Conservation (phyloP, 2,888 invertebrate genomes). For the Napeogenes inachia region DNA sequence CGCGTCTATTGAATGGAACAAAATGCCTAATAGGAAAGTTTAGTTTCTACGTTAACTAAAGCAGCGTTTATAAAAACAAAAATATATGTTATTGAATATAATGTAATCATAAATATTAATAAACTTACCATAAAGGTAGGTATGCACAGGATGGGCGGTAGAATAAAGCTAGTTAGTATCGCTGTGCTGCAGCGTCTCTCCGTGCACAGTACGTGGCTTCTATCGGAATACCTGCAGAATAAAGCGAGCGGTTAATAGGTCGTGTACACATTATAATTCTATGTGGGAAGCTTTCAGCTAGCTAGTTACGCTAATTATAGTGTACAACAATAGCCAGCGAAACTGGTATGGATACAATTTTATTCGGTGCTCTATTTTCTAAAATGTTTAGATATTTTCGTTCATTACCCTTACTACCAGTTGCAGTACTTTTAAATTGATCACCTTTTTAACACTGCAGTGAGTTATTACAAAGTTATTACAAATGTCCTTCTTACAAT, state of each 20-base stretch:
- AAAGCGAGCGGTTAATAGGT: constrained; percentile 11
- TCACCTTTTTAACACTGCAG: too few relatives aligned
- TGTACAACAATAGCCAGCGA: too few relatives aligned
- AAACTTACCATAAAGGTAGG: constrained; percentile 85
- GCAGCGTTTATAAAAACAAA: not conserved
- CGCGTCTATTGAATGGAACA: constrained; percentile 14
- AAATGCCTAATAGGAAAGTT: constrained; percentile 12
- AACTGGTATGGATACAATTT: not conserved
- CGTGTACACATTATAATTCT: constrained; percentile 1
- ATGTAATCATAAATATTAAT: constrained; percentile 5
- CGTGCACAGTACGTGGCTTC: constrained; percentile 85
- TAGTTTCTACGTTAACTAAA: constrained; percentile 8
- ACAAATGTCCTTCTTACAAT: too few relatives aligned
- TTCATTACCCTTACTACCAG: too few relatives aligned
- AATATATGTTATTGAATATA: not conserved
- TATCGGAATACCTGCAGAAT: constrained; percentile 83
- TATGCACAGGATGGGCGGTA: constrained; percentile 88
- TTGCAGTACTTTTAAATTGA: too few relatives aligned
- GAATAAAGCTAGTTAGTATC: constrained; percentile 84
- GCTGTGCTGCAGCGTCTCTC: constrained; percentile 86
- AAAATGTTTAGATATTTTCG: too few relatives aligned
- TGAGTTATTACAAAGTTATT: too few relatives aligned
- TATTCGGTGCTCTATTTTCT: not conserved
- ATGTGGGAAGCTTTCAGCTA: not conserved
- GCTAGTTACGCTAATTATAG: too few relatives aligned